These are phyloP conservation scores for Acipenser transmontanus DNA, from an alignment of 2,797 vertebrate species.

Conservation along the genomic window DNA sequence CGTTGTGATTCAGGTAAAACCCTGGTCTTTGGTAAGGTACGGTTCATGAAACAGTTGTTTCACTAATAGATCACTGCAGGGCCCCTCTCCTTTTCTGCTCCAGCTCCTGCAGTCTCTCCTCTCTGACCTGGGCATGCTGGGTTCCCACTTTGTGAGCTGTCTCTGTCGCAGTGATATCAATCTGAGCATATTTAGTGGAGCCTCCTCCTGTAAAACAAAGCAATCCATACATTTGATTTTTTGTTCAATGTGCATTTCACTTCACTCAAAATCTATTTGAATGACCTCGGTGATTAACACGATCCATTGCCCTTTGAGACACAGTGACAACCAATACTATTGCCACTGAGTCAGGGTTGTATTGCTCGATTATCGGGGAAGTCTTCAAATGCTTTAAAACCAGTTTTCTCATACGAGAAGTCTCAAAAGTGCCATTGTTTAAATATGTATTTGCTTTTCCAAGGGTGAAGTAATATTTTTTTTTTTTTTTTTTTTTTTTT, in stretches of 20 bases:
- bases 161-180: slow-evolving; percentile 71
- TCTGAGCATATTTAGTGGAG: slow-evolving; percentile 72
- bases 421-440: too few relatives aligned
- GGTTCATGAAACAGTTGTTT: not conserved
- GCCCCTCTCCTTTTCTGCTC: slow-evolving; percentile 61
- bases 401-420: too few relatives aligned
- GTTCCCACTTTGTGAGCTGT: slow-evolving; percentile 72
- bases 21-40: not conserved
- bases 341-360: too few relatives aligned
- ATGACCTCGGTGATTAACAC: not conserved
- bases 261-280: not conserved
- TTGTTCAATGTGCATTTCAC: not conserved
- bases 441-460: too few relatives aligned
- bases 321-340: too few relatives aligned
- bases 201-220: slow-evolving; percentile 48
- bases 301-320: not conserved
- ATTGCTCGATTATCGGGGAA: too few relatives aligned
- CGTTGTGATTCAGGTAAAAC: too few relatives aligned
- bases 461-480: too few relatives aligned
- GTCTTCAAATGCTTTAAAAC: too few relatives aligned
- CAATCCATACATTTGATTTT: not conserved
- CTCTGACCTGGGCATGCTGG: slow-evolving; percentile 63
- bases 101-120: slow-evolving; percentile 67
- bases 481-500: too few relatives aligned
- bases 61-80: slow-evolving; percentile 44